A percentile compares a stretch with the other conserved stretches of the same genome.
Conservation (phyloP, 2,113 vertebrate species). For the Clinocottus analis region DNA sequence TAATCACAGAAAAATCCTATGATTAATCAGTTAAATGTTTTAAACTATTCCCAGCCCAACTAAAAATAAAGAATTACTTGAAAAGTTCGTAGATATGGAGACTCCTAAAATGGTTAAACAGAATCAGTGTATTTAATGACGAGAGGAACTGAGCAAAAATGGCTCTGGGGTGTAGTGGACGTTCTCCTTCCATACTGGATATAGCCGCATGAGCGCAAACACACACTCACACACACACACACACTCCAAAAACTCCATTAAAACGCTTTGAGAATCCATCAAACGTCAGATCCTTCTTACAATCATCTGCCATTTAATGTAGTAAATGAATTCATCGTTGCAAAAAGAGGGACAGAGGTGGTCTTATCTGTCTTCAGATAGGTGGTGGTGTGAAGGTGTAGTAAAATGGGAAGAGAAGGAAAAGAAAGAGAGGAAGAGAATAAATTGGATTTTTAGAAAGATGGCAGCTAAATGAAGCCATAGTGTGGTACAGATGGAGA, state of each 20-base stretch:
- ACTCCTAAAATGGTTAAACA: slow-evolving; percentile 19
- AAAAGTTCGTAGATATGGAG: not conserved
- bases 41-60: too few species aligned
- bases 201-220: slow-evolving; percentile 22
- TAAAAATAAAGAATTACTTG: too few species aligned
- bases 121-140: slow-evolving; percentile 29
- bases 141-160: slow-evolving; percentile 29
- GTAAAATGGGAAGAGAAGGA: slow-evolving; percentile 31
- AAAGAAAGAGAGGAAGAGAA: slow-evolving; percentile 27
- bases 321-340: slow-evolving; percentile 62
- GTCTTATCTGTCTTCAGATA: slow-evolving; percentile 24
- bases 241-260: slow-evolving; percentile 42
- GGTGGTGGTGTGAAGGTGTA: slow-evolving; percentile 35
- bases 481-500: slow-evolving; percentile 67
- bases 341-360: slow-evolving; percentile 27
- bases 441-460: slow-evolving; percentile 59
- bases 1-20: too few species aligned
- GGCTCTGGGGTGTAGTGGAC: slow-evolving; percentile 16
- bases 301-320: slow-evolving; percentile 55
- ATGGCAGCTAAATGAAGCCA: slow-evolving; percentile 70
- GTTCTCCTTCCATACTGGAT: slow-evolving; percentile 39
- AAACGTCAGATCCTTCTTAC: slow-evolving; percentile 44
- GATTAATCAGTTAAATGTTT: too few species aligned
- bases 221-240: slow-evolving; percentile 3
- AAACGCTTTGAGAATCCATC: slow-evolving; percentile 57